Base-by-base conservation (phyloP, 2,888 invertebrate genomes). In the Chelonus formosanus region DNA sequence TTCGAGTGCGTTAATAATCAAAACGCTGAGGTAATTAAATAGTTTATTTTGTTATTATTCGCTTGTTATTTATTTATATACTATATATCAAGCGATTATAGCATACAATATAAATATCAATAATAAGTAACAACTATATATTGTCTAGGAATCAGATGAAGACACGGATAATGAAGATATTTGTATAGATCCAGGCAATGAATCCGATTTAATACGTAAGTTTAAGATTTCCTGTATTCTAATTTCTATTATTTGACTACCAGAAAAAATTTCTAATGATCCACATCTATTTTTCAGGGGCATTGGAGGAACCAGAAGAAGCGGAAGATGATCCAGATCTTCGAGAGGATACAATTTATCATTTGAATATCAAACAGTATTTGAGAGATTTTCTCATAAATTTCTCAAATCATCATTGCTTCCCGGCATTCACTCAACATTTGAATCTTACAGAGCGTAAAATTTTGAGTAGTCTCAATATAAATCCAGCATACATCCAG, bases 391-490 rank as follows among this genome's bases (percentile, higher is more conserved):
- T 90, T 75, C 75, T 91, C 5, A 86, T 86, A 67, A 88, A 88
- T 36, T 88, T 91, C 64, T 88, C 89, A 4, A 88, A 86, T 52
- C 89, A 89, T 77, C 89, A 89, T 66, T 89, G 88, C 73, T 91
- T 90, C 73, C 83, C 83, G 3, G 86, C 85, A 71, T 91, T 90
- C 76, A 84, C 85, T 57, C 86, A 86, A 63, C 90, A 91, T 79
- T 85, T 91, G 43, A 90, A 86, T 71, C 84, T 84, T 5, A 75
- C 83, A 1, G 91, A 91, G 75, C 85, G 86, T 68, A 85, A 86
- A 73, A 84, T 87, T 3, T 80, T 90, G 50, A 78, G 74, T 44
- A 79, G 71, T 69, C 71, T 84, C 50, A 79, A 78, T 62, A 79
- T 80, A 58, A 78, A 73, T 53, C 67, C 67, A 44, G 66, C 76